A percentile compares a stretch with the other conserved stretches of the same genome.
Evolutionary conservation across 53 echinoderm and acorn worm genomes (phyloP).

Genomic region (Henricia sp.): DNA sequence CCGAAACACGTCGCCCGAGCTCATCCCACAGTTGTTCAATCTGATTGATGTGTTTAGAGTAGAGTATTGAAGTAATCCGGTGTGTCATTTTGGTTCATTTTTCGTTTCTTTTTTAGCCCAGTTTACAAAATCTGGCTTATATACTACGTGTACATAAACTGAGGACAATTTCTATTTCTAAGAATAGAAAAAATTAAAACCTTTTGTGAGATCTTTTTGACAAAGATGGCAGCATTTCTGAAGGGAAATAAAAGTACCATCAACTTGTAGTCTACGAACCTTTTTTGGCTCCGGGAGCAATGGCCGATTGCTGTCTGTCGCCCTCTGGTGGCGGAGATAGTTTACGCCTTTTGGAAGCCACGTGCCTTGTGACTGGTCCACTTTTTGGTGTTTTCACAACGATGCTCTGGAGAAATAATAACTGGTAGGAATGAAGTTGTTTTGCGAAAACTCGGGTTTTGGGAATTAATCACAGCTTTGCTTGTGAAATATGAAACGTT

Average conservation of each 20-base stretch:
- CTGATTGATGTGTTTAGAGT: too few relatives aligned
- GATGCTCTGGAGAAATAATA: constrained; percentile 46
- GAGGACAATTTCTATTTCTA: background rate
- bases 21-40: too few relatives aligned
- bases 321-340: constrained; percentile 28
- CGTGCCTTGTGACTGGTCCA: constrained; percentile 34
- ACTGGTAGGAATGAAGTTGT: too few relatives aligned
- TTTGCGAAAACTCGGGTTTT: too few relatives aligned
- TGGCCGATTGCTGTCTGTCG: background rate
- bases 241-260: background rate
- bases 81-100: too few relatives aligned
- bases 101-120: too few relatives aligned
- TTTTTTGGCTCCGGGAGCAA: constrained; percentile 27
- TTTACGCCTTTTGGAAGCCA: constrained; percentile 37
- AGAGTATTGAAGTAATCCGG: too few relatives aligned
- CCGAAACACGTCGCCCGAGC: too few relatives aligned
- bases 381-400: constrained; percentile 59
- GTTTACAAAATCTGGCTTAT: background rate
- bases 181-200: background rate
- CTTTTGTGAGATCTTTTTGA: background rate
- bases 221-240: background rate
- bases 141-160: background rate
- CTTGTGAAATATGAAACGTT: background rate
- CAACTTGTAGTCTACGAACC: too few relatives aligned
- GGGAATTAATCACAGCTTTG: too few relatives aligned